Conservation (phyloP, 2,797 vertebrate genomes). For the Thamnophis elegans region DNA sequence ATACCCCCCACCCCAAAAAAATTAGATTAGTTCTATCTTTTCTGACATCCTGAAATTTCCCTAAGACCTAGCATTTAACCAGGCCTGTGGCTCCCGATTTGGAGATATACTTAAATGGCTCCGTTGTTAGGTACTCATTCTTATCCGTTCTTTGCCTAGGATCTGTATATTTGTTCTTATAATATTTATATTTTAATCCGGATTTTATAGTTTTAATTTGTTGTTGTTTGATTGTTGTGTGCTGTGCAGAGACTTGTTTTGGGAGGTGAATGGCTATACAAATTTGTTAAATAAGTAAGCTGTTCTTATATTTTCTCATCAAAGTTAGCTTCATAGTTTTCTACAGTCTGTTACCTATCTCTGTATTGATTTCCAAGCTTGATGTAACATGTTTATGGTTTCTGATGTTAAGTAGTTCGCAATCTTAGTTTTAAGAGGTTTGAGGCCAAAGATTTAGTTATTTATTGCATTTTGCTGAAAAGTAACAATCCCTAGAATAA, state of each 20-base stretch:
- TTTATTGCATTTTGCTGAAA: slow-evolving; percentile 3
- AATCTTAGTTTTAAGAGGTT: slow-evolving; percentile 38
- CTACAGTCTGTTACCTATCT: neutral
- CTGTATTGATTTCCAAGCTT: neutral
- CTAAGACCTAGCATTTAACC: neutral
- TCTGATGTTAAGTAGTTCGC: slow-evolving; percentile 33
- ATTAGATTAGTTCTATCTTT: neutral
- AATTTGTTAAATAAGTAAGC: neutral
- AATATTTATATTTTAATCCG: neutral
- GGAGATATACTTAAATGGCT: neutral
- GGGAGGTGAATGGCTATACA: neutral
- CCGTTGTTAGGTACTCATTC: neutral
- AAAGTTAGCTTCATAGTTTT: neutral
- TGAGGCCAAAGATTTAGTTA: slow-evolving; percentile 22
- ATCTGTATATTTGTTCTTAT: neutral
- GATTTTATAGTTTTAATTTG: neutral
- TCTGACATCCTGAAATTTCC: neutral
- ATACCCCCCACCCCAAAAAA: neutral
- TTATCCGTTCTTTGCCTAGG: neutral
- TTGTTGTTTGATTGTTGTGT: neutral
- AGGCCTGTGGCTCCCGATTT: neutral
- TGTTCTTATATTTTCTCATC: neutral
- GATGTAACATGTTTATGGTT: slow-evolving; percentile 23
- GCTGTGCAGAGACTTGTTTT: neutral
- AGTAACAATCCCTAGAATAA: slow-evolving; percentile 5